phyloP scores from a whole-genome alignment of 2,888 invertebrate genomes.

The Megaustenia siamemsis region DNA sequence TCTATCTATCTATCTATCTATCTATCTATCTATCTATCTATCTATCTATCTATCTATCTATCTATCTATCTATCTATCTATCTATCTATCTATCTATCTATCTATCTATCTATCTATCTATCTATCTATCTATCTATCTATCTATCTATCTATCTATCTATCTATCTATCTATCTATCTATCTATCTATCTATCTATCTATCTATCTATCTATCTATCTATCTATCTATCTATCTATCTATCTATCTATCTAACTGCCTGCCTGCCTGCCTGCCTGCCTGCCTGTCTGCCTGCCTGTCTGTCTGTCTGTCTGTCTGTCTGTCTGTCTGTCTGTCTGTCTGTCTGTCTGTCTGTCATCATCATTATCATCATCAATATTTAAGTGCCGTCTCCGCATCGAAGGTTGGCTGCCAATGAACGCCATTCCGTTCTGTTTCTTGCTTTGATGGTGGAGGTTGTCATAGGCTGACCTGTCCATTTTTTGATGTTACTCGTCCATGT shows the following conservation, averaged over 20 bases:
- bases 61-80: constrained; percentile 25
- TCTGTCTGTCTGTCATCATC: constrained; percentile 15
- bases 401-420: too few species aligned
- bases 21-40: constrained; percentile 5
- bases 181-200: constrained; percentile 15
- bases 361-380: too few species aligned
- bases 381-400: too few species aligned
- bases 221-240: constrained; percentile 30
- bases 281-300: constrained; percentile 19
- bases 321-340: constrained; percentile 25
- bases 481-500: too few species aligned
- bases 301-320: constrained; percentile 18
- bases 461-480: too few species aligned
- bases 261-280: constrained; percentile 11
- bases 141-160: constrained; percentile 29
- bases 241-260: constrained; percentile 28
- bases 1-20: constrained; percentile 29
- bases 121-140: constrained; percentile 29
- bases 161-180: constrained; percentile 25
- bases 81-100: constrained; percentile 17
- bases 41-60: constrained; percentile 28
- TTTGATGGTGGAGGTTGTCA: too few species aligned
- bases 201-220: constrained; percentile 25
- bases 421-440: too few species aligned
- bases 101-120: constrained; percentile 30